These are phyloP conservation scores for Drosophila pseudoananassae DNA, from an alignment of 1,140 invertebrate genomes.

Conservation along the genomic window DNA sequence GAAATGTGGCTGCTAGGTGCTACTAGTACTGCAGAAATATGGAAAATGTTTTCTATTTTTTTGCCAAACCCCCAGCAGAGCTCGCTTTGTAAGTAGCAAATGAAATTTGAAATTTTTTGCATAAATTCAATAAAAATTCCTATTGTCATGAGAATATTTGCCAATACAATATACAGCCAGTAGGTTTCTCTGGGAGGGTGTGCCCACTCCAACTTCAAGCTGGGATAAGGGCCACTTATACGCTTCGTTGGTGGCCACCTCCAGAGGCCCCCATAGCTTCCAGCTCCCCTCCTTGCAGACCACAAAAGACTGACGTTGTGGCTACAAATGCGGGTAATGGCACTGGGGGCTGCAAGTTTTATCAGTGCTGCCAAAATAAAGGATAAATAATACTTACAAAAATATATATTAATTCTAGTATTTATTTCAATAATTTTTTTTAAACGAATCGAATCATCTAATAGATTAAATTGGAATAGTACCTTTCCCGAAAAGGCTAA, in stretches of 20 bases:
- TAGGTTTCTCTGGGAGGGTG: neutral
- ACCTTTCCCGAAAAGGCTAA: neutral
- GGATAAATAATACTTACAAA: neutral
- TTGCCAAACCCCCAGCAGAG: constrained; percentile 14
- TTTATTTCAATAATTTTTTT: no score
- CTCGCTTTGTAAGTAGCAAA: constrained; percentile 48
- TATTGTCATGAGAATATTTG: constrained; percentile 82
- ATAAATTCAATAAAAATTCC: constrained; percentile 83
- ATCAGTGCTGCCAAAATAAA: constrained; percentile 4
- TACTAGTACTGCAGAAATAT: constrained; percentile 20
- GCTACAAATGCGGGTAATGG: constrained; percentile 53
- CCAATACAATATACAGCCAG: constrained; percentile 67
- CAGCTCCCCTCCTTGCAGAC: neutral
- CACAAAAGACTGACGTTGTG: constrained; percentile 73
- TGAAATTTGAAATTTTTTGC: constrained; percentile 80
- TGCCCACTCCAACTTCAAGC: constrained; percentile 23
- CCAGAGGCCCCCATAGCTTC: neutral
- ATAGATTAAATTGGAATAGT: neutral
- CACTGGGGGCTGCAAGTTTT: constrained; percentile 2
- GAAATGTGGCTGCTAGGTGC: constrained; percentile 21
- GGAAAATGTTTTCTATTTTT: constrained; percentile 32
- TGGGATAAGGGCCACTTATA: constrained; percentile 78
- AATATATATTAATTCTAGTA: neutral
- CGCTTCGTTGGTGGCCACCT: constrained; percentile 65
- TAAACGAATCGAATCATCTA: neutral